Percentiles rank a stretch among this genome's conserved stretches.
Conservation (phyloP, 1,140 invertebrate genomes). For the Apis laboriosa region DNA sequence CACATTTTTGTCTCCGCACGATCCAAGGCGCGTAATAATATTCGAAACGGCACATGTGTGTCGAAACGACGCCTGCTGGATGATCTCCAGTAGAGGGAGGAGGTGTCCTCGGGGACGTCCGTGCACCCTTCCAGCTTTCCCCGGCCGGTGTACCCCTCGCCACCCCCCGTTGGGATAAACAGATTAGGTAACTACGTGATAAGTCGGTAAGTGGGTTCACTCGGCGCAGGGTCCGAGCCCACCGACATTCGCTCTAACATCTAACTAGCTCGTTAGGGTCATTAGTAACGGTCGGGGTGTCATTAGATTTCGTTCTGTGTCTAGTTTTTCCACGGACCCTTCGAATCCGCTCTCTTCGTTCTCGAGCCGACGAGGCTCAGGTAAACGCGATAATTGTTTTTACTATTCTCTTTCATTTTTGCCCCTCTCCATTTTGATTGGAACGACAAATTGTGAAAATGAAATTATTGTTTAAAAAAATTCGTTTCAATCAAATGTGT, state of each 20-base stretch:
- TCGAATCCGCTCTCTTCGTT: background rate
- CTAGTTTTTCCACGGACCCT: conserved; percentile 74
- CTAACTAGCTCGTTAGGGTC: conserved; percentile 81
- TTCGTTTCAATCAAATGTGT: background rate
- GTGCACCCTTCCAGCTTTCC: conserved; percentile 72
- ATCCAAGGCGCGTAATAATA: conserved; percentile 3
- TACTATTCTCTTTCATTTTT: background rate
- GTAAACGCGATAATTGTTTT: background rate
- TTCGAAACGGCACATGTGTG: conserved; percentile 18
- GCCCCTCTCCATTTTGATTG: rapidly evolving
- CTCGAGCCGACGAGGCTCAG: background rate
- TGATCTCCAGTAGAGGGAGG: conserved; percentile 57
- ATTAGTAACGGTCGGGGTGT: conserved; percentile 81
- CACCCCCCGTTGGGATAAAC: conserved; percentile 78
- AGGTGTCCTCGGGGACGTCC: conserved; percentile 74
- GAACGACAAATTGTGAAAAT: too few species aligned
- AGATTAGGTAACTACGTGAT: conserved; percentile 82
- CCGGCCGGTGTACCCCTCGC: conserved; percentile 38
- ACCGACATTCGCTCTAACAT: conserved; percentile 77
- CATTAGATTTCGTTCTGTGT: conserved; percentile 80
- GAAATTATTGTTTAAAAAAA: too few species aligned
- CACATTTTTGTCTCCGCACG: background rate
- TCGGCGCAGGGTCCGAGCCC: conserved; percentile 75
- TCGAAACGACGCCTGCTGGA: conserved; percentile 61
- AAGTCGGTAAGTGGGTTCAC: conserved; percentile 82